Evolutionary conservation across 2,888 invertebrate species (phyloP), one percentile per base, ranked within the genome.

Genomic region (Euzophera pinguis): DNA sequence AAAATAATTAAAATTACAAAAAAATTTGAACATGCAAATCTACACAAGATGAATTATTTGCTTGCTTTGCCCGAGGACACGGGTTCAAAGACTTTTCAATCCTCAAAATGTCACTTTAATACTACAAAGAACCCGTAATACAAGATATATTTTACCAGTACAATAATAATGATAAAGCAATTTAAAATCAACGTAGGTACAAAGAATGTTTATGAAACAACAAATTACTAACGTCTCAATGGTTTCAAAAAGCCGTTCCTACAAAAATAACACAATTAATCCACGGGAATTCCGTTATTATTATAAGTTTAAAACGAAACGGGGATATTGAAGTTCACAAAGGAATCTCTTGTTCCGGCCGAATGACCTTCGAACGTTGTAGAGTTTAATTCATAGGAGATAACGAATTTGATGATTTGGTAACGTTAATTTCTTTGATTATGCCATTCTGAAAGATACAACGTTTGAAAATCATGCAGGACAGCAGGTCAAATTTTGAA

Each of bases 231-330:
- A 73, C 82, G 70, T 66, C 61, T 59, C 67, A 71, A 49, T 64
- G 73, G 55, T 58, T 67, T 52, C 61, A 58, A 71, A 81, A 81
- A 77, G 77, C 64, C 62, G 53, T 54, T 64, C 69, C 65, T 64
- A 71, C 70, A 81, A 79, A 83, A 85, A 86, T 84, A 84, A 82
- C 75, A 79, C 78, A 80, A 80, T 84, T 84, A 83, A 83, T 81
- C 73, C 65, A 51, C 61, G 69, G 65, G 72, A 72, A 77, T 80
- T 74, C 71, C 67, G 66, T 74, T 82, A 78, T 83, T 83, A 81
- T 82, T 75, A 71, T 76, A 78, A 81, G 78, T 82, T 84, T 76
- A 73, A 78, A 80, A 75, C 72, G 70, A 74, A 69, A 69, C 71
- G 58, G 62, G 67, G 68, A 71, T 73, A 76, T 76, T 73, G 71